phyloP scores from a whole-genome alignment of 2,113 vertebrate species.

The Pituophis catenifer region DNA sequence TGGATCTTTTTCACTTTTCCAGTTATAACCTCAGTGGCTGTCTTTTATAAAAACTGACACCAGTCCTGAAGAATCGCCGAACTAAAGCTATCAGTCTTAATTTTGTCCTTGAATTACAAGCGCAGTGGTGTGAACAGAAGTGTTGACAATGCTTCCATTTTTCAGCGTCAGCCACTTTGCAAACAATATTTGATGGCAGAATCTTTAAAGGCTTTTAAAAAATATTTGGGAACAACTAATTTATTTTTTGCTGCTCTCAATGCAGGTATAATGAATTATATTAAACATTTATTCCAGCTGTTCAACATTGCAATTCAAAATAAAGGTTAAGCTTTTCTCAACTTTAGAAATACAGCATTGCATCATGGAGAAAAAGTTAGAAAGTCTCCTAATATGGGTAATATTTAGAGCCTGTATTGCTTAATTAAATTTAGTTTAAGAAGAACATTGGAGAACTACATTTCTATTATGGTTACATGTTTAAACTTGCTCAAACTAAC shows the following conservation, averaged over 20 bases:
- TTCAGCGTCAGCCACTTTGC: neutral
- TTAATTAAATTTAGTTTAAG: neutral
- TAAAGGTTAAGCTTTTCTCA: neutral
- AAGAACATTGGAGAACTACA: neutral
- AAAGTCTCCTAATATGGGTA: neutral
- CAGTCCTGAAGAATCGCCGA: neutral
- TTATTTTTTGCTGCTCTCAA: neutral
- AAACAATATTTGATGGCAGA: neutral
- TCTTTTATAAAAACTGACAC: neutral
- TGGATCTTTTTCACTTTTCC: neutral
- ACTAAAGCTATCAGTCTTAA: neutral
- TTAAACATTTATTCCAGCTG: neutral
- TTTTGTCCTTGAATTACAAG: neutral
- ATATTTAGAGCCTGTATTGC: neutral
- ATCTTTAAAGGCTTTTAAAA: neutral
- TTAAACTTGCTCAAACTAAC: neutral
- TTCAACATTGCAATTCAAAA: neutral
- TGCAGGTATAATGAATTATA: neutral
- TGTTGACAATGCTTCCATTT: neutral
- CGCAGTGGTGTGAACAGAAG: neutral
- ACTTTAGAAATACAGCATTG: neutral
- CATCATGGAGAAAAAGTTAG: neutral
- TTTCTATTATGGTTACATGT: conserved; percentile 1
- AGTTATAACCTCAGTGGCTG: neutral
- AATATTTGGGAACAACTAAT: neutral